Conservation (phyloP, 2,888 invertebrate species). For the Palloptera scutellata region DNA sequence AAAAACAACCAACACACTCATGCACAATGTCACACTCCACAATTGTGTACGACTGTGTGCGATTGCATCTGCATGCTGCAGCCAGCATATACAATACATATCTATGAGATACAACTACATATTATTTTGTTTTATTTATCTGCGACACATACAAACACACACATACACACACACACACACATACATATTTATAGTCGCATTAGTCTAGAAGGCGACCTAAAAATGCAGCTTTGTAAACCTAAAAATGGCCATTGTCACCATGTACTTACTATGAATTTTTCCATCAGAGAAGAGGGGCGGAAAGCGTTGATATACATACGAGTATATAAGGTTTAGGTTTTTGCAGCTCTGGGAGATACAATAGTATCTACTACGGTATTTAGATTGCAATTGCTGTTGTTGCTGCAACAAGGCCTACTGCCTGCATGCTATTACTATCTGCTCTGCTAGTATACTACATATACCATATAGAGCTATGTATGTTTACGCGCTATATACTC, state of each 20-base stretch:
- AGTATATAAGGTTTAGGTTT: no score
- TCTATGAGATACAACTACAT: slow-evolving; percentile 20
- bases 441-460: no score
- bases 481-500: no score
- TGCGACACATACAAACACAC: neutral
- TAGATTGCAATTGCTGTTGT: neutral
- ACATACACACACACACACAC: neutral
- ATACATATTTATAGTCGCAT: neutral
- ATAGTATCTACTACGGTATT: no score
- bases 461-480: no score
- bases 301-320: neutral
- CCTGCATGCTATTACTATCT: neutral
- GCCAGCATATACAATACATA: slow-evolving; percentile 33
- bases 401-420: neutral
- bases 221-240: slow-evolving; percentile 20
- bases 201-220: slow-evolving; percentile 12
- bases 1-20: no score
- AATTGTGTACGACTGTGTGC: no score
- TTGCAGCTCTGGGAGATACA: no score
- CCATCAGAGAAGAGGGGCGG: no score
- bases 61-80: slow-evolving; percentile 22
- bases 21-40: no score
- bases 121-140: no score
- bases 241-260: slow-evolving; percentile 56
- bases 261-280: neutral